These are phyloP conservation scores for Euplexia lucipara DNA, from an alignment of 2,888 invertebrate genomes.

Conservation along the genomic window DNA sequence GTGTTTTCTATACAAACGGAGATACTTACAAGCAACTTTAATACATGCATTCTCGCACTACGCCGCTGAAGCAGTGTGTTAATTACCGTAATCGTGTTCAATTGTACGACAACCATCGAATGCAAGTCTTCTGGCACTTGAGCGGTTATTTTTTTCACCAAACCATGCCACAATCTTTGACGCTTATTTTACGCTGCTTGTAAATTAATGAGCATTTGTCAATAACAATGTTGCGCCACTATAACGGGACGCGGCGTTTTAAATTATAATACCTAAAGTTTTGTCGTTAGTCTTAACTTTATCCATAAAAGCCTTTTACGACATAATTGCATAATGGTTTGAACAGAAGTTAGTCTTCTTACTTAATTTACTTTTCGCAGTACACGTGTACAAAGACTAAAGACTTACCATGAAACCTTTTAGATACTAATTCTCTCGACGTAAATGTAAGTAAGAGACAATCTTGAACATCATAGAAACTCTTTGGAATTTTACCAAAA, in stretches of 20 bases:
- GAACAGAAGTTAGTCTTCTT: constrained; percentile 12
- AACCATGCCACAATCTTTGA: constrained; percentile 2
- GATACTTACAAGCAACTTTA: too few species aligned
- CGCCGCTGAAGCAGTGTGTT: too few species aligned
- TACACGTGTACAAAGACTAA: neutral
- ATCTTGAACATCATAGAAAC: too few species aligned
- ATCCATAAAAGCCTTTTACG: constrained; percentile 38
- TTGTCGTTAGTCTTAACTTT: constrained; percentile 34
- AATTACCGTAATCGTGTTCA: too few species aligned
- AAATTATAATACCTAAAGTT: constrained; percentile 38
- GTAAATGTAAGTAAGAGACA: too few species aligned
- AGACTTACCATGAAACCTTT: neutral
- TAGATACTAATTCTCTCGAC: constrained; percentile 1
- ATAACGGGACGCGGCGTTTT: constrained; percentile 3
- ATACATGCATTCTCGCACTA: too few species aligned
- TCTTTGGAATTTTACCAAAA: too few species aligned
- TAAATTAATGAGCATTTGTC: neutral
- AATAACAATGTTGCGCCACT: constrained; percentile 6
- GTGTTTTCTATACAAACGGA: too few species aligned
- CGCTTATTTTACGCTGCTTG: neutral
- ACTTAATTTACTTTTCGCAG: constrained; percentile 13
- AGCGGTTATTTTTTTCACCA: too few species aligned
- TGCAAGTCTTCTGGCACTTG: too few species aligned
- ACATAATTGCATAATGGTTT: constrained; percentile 39
- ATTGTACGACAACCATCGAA: too few species aligned